Base-by-base conservation (phyloP, 1,140 invertebrate genomes). In the Limonius californicus region DNA sequence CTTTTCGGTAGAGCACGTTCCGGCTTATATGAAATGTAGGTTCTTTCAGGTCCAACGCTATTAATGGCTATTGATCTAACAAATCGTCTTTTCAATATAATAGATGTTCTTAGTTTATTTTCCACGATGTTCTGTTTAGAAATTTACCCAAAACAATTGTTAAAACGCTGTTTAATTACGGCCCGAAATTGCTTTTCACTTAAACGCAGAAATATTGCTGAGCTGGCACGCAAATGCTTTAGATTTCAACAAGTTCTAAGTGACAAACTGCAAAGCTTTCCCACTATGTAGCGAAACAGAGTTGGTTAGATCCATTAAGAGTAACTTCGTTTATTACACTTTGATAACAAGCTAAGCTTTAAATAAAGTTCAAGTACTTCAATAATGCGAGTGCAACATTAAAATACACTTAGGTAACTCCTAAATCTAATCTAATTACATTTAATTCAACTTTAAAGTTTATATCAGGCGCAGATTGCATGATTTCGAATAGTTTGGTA, bases 361-460 rank as follows among this genome's bases (percentile, higher is more conserved):
- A 50, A 50, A 50, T 50, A 50, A 50, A 19, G 45, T 50, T 50
- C 45, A 50, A 50, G 45, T 50, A 50, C 20, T 21, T 50, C 45
- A 50, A 50, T 50, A 50, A 50, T 50, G 45, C 45, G 20, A 19
- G 45, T 50, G 45, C 45, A 50, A 50, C 45, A 50, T 50, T 50
- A 50, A 50, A 50, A 50, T 18, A 50, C 45, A 50, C 45, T 50
- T 50, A 50, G 16, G 45, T 50, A 50, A 50, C 16, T 50, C 15
- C 45, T 50, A 50, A 50, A 50, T 50, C 45, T 21, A 50, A 50
- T 50, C 45, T 50, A 50, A 50, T 50, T 50, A 50, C 45, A 19
- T 50, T 50, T 50, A 50, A 50, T 50, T 50, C 20, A 50, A 50
- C 45, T 50, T 50, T 50, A 50, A 50, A 50, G 45, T 50, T 50